phyloP scores from a whole-genome alignment of 2,888 invertebrate species.

The Limnephilus rhombicus region DNA sequence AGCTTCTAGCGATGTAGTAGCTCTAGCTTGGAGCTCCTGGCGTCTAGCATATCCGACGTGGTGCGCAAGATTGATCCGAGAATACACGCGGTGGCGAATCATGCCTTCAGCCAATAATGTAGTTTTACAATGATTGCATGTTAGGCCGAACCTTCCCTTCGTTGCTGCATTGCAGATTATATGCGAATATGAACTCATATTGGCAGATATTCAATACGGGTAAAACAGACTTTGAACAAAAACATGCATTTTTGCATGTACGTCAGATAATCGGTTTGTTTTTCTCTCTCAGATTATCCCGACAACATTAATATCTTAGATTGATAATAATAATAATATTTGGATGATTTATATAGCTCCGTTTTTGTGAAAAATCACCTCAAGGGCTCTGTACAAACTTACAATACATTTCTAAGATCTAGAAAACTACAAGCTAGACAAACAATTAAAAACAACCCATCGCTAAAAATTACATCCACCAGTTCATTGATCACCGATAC shows the following conservation, averaged over 20 bases:
- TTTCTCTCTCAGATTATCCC: no score
- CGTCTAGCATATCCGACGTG: neutral
- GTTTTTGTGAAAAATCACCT: no score
- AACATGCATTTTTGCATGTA: neutral
- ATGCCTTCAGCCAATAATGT: constrained; percentile 54
- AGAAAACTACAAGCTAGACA: no score
- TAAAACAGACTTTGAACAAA: neutral
- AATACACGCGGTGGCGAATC: constrained; percentile 52
- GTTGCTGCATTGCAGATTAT: constrained; percentile 66
- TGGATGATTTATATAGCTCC: no score
- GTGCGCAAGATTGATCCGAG: constrained; percentile 55
- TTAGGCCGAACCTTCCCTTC: constrained; percentile 56
- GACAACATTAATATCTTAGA: no score
- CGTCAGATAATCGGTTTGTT: neutral
- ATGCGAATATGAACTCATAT: constrained; percentile 63
- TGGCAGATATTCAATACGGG: constrained; percentile 65
- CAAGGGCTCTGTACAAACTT: no score
- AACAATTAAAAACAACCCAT: no score
- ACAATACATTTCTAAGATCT: no score
- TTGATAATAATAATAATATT: no score
- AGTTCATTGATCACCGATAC: no score
- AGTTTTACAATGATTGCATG: constrained; percentile 61
- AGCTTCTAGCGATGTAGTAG: neutral
- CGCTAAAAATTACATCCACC: no score
- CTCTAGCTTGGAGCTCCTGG: neutral